Base-by-base conservation (phyloP, 2,888 invertebrate species). In the Coelinius sp. region DNA sequence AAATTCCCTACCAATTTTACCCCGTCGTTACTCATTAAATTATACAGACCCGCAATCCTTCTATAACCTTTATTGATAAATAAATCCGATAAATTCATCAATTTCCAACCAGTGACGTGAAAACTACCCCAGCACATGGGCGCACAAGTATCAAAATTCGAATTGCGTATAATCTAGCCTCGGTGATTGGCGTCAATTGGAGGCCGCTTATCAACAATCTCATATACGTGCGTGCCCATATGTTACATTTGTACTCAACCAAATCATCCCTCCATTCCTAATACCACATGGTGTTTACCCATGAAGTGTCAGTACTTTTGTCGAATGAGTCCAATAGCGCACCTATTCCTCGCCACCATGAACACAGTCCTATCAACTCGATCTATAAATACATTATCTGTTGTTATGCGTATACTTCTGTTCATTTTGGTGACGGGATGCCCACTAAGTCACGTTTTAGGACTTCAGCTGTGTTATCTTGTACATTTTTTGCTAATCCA, bases 171-270 rank as follows among this genome's bases (percentile, higher is more conserved):
- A 81, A 81, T 53, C 80, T 78, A 82, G 80, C 80, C 82, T 78
- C 77, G 77, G 80, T 81, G 84, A 85, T 84, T 83, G 82, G 80
- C 80, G 82, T 82, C 85, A 82, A 85, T 86, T 82, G 83, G n/a
- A 84, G 79, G 80, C 75, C 77, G 75, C 76, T 83, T 86, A 86
- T 86, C 86, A 80, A 84, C 41, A 14, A 63, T 41, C 86, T 86
- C 82, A 73, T 76, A 31, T n/a, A 73, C 82, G 75, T 84, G 79
- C 83, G 84, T 83, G 85, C 82, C 86, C 86, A 86, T 84, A 84
- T 86, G 86, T 80, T 79, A 77, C 77, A 78, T 66, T 44, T 46
- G 14, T 20, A 38, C 38, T 35, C 80, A 77, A 77, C 76, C n/a
- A 79, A 76, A 77, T 75, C 31, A 52, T 49, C 46, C 46, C 49